These are phyloP conservation scores for Megamerina dolium DNA, from an alignment of 2,888 invertebrate species.

Conservation along the genomic window DNA sequence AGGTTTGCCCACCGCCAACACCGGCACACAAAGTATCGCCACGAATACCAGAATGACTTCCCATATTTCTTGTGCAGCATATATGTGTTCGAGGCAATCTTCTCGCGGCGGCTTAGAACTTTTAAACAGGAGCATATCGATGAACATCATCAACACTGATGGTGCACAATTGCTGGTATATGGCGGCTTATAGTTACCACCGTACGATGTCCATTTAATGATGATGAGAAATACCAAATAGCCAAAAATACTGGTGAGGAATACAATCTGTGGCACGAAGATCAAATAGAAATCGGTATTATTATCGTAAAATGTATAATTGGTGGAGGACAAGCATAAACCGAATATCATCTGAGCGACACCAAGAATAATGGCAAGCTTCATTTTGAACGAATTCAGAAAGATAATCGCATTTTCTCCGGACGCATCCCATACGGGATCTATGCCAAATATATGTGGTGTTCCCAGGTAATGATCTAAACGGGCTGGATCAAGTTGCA, in stretches of 20 bases:
- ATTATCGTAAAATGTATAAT: slow-evolving; percentile 64
- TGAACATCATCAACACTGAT: slow-evolving; percentile 67
- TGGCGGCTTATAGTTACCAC: slow-evolving; percentile 47
- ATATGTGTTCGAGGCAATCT: slow-evolving; percentile 59
- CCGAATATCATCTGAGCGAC: slow-evolving; percentile 93
- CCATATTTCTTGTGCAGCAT: slow-evolving; percentile 59
- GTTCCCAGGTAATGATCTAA: slow-evolving; percentile 35
- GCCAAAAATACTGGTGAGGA: slow-evolving; percentile 76
- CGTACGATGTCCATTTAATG: slow-evolving; percentile 78
- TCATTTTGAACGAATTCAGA: slow-evolving; percentile 93
- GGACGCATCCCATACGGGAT: slow-evolving; percentile 64
- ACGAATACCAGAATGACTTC: slow-evolving; percentile 71
- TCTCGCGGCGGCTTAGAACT: slow-evolving; percentile 22
- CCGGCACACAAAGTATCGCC: slow-evolving; percentile 78
- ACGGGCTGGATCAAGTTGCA: slow-evolving; percentile 60
- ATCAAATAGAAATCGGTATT: slow-evolving; percentile 66
- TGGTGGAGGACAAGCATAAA: slow-evolving; percentile 69
- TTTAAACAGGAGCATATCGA: slow-evolving; percentile 70
- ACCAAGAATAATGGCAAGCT: slow-evolving; percentile 87
- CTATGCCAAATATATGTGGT: slow-evolving; percentile 76
- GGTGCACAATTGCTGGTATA: slow-evolving; percentile 58
- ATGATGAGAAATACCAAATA: slow-evolving; percentile 88
- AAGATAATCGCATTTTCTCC: slow-evolving; percentile 87
- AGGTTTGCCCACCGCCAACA: slow-evolving; percentile 89
- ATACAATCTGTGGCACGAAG: slow-evolving; percentile 83